Evolutionary conservation across 2,113 vertebrate species (phyloP).

Genomic region (Anarhynchus alexandrinus): DNA sequence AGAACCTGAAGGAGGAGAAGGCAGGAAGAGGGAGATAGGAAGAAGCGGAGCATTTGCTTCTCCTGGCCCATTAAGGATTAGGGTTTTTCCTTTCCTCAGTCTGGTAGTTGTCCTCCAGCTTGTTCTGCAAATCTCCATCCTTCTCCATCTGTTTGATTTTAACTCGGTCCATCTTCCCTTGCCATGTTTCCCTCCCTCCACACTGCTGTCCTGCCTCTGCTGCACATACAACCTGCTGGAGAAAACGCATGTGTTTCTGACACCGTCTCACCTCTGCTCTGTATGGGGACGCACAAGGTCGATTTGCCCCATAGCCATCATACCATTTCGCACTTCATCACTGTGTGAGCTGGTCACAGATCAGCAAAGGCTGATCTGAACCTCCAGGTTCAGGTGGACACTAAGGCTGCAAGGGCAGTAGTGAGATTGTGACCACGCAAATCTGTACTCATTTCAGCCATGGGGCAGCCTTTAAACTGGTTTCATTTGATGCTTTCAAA

Average conservation of each 20-base stretch:
- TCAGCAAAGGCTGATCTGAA: accelerated
- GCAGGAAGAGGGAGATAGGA: background rate
- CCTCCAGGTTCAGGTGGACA: background rate
- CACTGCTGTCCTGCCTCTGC: background rate
- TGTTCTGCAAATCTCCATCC: background rate
- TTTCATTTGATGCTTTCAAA: background rate
- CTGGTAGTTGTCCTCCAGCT: background rate
- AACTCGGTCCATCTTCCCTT: background rate
- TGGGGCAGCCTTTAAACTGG: background rate
- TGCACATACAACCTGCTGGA: background rate
- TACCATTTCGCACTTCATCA: background rate
- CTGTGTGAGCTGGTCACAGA: background rate
- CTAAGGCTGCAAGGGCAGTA: background rate
- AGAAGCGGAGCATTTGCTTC: background rate
- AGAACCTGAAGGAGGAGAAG: background rate
- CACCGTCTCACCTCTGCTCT: background rate
- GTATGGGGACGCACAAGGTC: background rate
- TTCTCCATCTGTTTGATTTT: background rate
- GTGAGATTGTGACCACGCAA: background rate
- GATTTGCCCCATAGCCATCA: background rate
- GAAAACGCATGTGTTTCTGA: background rate
- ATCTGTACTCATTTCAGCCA: background rate
- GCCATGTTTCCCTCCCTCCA: background rate
- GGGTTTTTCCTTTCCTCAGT: background rate
- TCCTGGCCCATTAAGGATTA: background rate